Base-by-base conservation (phyloP, 2,113 vertebrate species). In the Podarcis raffonei region DNA sequence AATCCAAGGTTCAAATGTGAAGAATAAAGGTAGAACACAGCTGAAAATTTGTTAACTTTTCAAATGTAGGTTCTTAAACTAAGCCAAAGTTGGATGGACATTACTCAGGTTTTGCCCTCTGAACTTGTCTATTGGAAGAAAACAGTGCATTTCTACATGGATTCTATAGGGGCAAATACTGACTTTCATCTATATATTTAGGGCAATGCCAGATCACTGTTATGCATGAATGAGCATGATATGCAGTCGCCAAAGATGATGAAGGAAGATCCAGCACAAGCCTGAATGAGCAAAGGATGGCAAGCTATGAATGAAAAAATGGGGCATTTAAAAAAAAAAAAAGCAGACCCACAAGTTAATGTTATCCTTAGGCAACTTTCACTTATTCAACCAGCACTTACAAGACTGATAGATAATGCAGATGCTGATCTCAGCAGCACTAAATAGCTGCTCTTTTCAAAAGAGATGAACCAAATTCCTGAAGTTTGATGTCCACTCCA, bases 401-500 rank as follows among this genome's bases (percentile, higher is more conserved):
- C 69, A 30, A 87, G 59, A 9, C 1, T 39, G 71, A 90, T 90
- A 6, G 16, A 12, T 85, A 68, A 68, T 39, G n/a, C 13, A 85
- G 39, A 88, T 90, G 20, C n/a, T 68, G 77, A 90, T 48, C 4
- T 87, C 48, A 77, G 62, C 0, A 4, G 2, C 9, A 92, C 59
- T 90, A 92, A 84, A 7, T 22, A 8, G 37, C 30, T 74, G 39
- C 66, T 83, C 12, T 87, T 91, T 86, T 69, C 25, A 69, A 85
- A 13, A 78, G 84, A 84, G 15, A 62, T 81, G 8, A 89, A 68
- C 22, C 76, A 2, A 81, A 3, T 53, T 89, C 30, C 53, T 76
- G 59, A 85, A 78, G 3, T 76, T 53, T 0, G 35, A 85, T 78
- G 86, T 86, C 25, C 4, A 30, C 76, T 89, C 5, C 6, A 9